Evolutionary conservation across 2,113 vertebrate species (phyloP), one percentile per base, ranked within the genome.

Genomic region (Ophthalmolycus amberensis): DNA sequence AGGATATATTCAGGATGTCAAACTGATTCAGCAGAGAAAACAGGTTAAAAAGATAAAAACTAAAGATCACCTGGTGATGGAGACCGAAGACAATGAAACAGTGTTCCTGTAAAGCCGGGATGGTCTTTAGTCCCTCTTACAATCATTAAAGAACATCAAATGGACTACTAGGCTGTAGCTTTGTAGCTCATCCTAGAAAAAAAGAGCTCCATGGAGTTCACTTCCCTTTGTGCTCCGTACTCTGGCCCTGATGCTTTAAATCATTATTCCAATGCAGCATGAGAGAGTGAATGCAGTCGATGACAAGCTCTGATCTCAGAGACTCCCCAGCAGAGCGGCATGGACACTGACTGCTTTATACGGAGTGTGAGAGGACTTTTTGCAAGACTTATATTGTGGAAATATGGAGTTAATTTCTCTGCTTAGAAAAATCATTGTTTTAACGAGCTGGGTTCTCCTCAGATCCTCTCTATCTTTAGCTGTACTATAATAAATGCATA

Each of bases 241-340:
- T 69, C 22, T 48, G 32, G 15, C 66, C 5, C 1, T 46, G 40
- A 67, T 77, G 29, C 75, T 75, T 79, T 18, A 63, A 73, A 58
- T 66, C 48, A 72, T 76, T 66, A 66, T 71, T 65, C 58, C 29
- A 25, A 38, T 14, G 16, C 56, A 27, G 73, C 38, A 27, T 32
- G 62, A 72, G 67, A 42, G 54, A 50, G 27, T 58, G 54, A 10
- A 71, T n/a, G 60, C 44, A 11, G 82, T 10, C 27, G 32, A 59
- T 63, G 82, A 48, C 46, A 5, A 22, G 48, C 75, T 79, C 66
- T 69, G 79, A 81, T 77, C 69, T 40, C 5, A 77, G 68, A 75
- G 37, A 18, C 56, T 72, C n/a, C 27, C 27, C 54, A 25, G 0
- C 44, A 2, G 50, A 58, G 64, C 4, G 9, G 48, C 9, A 37